phyloP scores from a whole-genome alignment of 2,888 invertebrate species.

The Rutpela maculata region DNA sequence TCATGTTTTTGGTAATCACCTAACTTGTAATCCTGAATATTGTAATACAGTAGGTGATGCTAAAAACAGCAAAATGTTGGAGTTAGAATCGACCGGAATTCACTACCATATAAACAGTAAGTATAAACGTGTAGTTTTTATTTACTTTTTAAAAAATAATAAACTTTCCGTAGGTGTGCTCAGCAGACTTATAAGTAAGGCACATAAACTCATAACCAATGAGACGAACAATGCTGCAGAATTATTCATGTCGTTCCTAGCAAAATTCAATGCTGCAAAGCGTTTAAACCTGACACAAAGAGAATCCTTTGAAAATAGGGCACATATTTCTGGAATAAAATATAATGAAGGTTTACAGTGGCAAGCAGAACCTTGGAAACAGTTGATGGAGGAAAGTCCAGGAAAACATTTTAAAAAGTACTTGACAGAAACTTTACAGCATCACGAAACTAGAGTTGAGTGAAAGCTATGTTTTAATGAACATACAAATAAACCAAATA shows the following conservation, averaged over 20 bases:
- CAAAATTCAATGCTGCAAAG: constrained; percentile 25
- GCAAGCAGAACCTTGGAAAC: constrained; percentile 2
- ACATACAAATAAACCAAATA: no score
- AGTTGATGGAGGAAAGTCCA: neutral
- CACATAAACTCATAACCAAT: neutral
- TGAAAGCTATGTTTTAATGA: neutral
- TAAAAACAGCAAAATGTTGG: neutral
- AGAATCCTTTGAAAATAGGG: constrained; percentile 23
- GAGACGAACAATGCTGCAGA: constrained; percentile 10
- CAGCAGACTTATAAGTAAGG: neutral
- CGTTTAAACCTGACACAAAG: constrained; percentile 25
- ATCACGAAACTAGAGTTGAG: neutral
- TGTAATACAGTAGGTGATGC: neutral
- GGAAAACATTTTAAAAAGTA: constrained; percentile 11
- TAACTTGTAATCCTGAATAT: constrained; percentile 4
- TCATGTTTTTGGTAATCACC: constrained; percentile 26
- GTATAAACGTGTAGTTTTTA: no score
- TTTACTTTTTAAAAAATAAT: no score
- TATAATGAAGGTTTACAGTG: constrained; percentile 3
- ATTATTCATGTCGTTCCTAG: constrained; percentile 29
- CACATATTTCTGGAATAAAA: constrained; percentile 1
- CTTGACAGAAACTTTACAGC: neutral
- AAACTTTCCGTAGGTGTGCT: neutral
- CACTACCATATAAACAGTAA: constrained; percentile 9
- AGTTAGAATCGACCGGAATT: constrained; percentile 9